A percentile compares a stretch with the other conserved stretches of the same genome.
Conservation (phyloP, 2,113 vertebrate genomes). For the Lagopus leucura region DNA sequence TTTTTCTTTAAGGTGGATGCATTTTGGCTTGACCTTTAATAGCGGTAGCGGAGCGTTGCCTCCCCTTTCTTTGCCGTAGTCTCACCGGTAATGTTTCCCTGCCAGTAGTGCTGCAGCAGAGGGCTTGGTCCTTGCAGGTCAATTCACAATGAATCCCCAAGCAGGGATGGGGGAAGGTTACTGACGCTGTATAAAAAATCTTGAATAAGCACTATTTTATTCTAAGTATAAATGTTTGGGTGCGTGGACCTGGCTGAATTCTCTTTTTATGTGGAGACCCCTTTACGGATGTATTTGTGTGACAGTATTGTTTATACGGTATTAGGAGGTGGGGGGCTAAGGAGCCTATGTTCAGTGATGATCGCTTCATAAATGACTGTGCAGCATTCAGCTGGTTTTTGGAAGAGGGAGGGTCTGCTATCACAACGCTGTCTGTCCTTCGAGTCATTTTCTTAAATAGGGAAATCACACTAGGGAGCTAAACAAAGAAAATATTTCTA, state of each 20-base stretch:
- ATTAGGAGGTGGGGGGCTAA: not conserved
- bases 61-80: constrained; percentile 45
- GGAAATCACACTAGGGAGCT: not conserved
- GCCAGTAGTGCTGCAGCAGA: constrained; percentile 59
- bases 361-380: constrained; percentile 66
- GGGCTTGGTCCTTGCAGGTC: constrained; percentile 71
- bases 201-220: not conserved
- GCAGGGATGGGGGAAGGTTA: constrained; percentile 22
- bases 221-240: not conserved
- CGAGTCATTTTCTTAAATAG: constrained; percentile 11
- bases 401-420: constrained; percentile 58
- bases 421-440: constrained; percentile 40
- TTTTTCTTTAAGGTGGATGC: constrained; percentile 15
- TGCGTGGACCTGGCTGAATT: constrained; percentile 13
- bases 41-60: constrained; percentile 37
- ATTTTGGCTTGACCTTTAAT: constrained; percentile 66
- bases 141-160: constrained; percentile 63
- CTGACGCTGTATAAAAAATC: constrained; percentile 27
- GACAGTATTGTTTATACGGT: constrained; percentile 47
- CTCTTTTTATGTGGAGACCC: not conserved
- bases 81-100: constrained; percentile 16
- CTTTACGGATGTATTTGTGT: constrained; percentile 15
- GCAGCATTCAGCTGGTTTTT: constrained; percentile 63
- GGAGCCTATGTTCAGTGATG: constrained; percentile 19
- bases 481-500: constrained; percentile 70